Base-by-base conservation (phyloP, 1,140 invertebrate species). In the Rhizoglyphus robini region DNA sequence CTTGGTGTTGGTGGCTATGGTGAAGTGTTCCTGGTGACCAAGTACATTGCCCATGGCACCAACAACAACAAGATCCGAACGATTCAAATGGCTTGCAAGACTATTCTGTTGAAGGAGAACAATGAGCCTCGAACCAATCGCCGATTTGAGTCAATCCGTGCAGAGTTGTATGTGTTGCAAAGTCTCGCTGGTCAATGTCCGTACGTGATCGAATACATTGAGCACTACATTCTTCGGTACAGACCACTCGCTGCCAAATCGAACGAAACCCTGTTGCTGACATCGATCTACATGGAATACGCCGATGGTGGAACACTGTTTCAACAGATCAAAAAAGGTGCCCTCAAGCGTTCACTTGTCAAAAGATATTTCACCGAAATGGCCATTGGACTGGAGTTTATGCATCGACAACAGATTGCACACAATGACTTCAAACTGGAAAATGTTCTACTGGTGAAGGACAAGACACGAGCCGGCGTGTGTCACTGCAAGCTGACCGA, bases 371-470 rank as follows among this genome's bases (percentile, higher is more conserved):
- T 54, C 23, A 23, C 51, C n/a, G 51, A 54, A 32, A 54, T 54
- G 51, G 31, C 23, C 8, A 54, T 11, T 32, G 51, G 51, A 11
- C 20, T 54, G 51, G 51, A 5, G 20, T 54, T 54, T 20, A 25
- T 54, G 31, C 51, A 54, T 54, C 51, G 51, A 54, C 8, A 54
- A 11, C 51, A 32, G 31, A 54, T 54, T 32, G 23, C 51, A 27
- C 51, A 54, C 20, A 54, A 54, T 20, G 51, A 54, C 20, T 54
- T 54, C 20, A 54, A 54, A 32, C 51, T 54, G 8, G 51, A 54
- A 8, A 54, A 54, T 32, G 51, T 54, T 54, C 20, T 54, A 23
- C 51, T 54, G 8, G 20, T 54, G 51, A 54, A 25, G 15, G 23
- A 8, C 8, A 54, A 8, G 31, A 54, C 15, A 25, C 23, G 20